phyloP scores from a whole-genome alignment of 37 sponge, comb jelly and placozoan genomes.

The Halisarca cf. caerulea region DNA sequence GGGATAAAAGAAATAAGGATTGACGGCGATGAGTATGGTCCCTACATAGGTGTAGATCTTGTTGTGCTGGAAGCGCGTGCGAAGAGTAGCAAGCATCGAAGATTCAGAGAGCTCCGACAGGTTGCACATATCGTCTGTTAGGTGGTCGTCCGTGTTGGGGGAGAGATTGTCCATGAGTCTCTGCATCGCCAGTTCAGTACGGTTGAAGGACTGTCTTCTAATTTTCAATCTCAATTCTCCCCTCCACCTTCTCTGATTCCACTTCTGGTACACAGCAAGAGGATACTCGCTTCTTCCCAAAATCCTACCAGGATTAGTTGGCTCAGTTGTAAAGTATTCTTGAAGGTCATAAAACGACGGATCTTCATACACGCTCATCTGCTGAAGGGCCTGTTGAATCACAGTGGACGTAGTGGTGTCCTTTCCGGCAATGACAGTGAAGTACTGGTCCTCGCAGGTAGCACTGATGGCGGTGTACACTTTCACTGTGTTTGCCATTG shows the following conservation, averaged over 20 bases:
- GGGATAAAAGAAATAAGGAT: slow-evolving; percentile 84
- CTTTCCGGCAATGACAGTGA: slow-evolving; percentile 21
- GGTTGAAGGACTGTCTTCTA: slow-evolving; percentile 37
- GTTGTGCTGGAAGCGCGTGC: slow-evolving; percentile 77
- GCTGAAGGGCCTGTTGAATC: slow-evolving; percentile 56
- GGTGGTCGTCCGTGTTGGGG: slow-evolving; percentile 30
- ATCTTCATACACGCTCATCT: slow-evolving; percentile 70
- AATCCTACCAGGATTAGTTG: background rate
- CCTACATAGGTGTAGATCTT: slow-evolving; percentile 96
- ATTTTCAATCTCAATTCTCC: background rate
- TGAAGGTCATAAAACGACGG: slow-evolving; percentile 57
- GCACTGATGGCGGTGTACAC: background rate
- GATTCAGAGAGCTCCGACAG: slow-evolving; percentile 84
- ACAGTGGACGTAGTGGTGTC: slow-evolving; percentile 39
- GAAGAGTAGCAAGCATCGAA: slow-evolving; percentile 74
- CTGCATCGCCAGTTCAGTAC: slow-evolving; percentile 36
- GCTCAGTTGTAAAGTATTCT: slow-evolving; percentile 29
- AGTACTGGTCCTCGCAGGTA: background rate
- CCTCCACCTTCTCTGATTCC: slow-evolving; percentile 16
- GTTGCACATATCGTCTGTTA: slow-evolving; percentile 77
- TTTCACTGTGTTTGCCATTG: slow-evolving; percentile 8
- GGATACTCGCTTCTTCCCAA: slow-evolving; percentile 47
- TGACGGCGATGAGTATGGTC: slow-evolving; percentile 90
- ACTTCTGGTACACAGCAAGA: slow-evolving; percentile 23
- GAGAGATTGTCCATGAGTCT: slow-evolving; percentile 43